A percentile compares a stretch with the other conserved stretches of the same genome.
Evolutionary conservation across 2,113 vertebrate species (phyloP).

Genomic region (Python bivittatus): DNA sequence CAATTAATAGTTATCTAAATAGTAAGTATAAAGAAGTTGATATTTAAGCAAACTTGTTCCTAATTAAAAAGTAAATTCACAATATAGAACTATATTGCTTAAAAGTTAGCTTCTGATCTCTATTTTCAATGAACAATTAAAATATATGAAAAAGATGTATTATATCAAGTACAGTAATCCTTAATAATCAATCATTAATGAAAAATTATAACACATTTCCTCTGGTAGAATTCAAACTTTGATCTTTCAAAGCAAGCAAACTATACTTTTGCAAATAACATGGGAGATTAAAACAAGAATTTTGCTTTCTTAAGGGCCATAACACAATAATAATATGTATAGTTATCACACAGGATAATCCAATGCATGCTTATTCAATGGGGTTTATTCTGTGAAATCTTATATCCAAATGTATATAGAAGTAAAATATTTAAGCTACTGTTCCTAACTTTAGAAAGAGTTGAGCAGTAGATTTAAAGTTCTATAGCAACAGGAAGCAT

Average conservation of each 20-base stretch:
- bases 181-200: slow-evolving; percentile 19
- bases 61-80: slow-evolving; percentile 38
- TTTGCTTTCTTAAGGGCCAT: neutral
- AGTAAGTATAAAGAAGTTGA: slow-evolving; percentile 29
- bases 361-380: neutral
- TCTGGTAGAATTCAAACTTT: neutral
- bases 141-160: neutral
- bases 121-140: neutral
- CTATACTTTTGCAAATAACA: slow-evolving; percentile 12
- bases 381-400: neutral
- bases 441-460: neutral
- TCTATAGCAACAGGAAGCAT: neutral
- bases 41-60: slow-evolving; percentile 18
- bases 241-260: neutral
- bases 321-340: neutral
- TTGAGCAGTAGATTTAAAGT: neutral
- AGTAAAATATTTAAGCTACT: neutral
- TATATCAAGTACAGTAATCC: neutral
- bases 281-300: neutral
- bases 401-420: neutral
- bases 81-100: slow-evolving; percentile 13
- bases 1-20: slow-evolving; percentile 35
- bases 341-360: neutral
- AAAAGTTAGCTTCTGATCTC: slow-evolving; percentile 4
- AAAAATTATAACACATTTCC: accelerated